A percentile compares a stretch with the other conserved stretches of the same genome.
Evolutionary conservation across 2,113 vertebrate genomes (phyloP).

Genomic region (Taurulus bubalis): DNA sequence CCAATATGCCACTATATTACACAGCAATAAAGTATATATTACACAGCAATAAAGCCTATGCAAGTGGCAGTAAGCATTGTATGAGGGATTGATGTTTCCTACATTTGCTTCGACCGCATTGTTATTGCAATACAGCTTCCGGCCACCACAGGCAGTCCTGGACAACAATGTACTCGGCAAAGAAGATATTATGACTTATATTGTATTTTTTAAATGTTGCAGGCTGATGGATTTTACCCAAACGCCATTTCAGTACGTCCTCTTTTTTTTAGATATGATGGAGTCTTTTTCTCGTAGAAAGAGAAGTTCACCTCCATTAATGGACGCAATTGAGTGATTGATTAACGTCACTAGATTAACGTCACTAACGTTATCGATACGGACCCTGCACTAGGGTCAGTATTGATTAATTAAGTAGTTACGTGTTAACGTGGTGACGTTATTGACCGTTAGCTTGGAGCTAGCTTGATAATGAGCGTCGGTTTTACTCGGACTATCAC

Average conservation of each 20-base stretch:
- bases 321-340: background rate
- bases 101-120: background rate
- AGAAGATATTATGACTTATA: background rate
- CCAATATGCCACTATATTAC: background rate
- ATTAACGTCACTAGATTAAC: background rate
- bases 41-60: background rate
- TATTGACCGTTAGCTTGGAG: background rate
- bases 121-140: slow-evolving; percentile 8
- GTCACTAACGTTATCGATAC: background rate
- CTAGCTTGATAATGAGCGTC: background rate
- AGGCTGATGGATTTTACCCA: background rate
- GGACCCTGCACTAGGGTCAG: background rate
- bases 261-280: no score
- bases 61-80: background rate
- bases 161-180: background rate
- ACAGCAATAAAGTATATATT: background rate
- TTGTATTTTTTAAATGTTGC: background rate
- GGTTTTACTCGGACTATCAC: background rate
- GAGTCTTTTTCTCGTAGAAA: no score
- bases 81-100: background rate
- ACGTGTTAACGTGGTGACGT: background rate
- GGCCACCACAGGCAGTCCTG: slow-evolving; percentile 7
- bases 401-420: background rate
- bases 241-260: background rate
- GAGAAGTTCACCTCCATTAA: background rate